These are phyloP conservation scores for Mesocentrotus franciscanus DNA, from an alignment of 53 echinoderm and acorn worm species.

Conservation along the genomic window DNA sequence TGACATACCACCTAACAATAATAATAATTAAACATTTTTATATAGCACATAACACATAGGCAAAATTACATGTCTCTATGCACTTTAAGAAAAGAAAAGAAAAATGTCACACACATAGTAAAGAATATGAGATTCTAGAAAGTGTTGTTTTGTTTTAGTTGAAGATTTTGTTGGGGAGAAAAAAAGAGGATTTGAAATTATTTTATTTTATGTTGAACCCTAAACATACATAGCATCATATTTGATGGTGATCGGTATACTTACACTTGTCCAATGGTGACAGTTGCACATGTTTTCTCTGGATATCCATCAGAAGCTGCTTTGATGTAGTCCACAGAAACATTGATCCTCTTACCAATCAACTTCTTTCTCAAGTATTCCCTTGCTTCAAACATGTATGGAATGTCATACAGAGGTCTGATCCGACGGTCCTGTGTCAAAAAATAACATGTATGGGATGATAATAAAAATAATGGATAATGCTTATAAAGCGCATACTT, in stretches of 20 bases:
- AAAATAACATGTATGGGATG: neutral
- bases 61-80: no score
- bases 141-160: no score
- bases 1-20: no score
- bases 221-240: no score
- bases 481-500: neutral
- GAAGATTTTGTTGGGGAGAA: no score
- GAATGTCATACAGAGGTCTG: slow-evolving; percentile 95
- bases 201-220: no score
- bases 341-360: slow-evolving; percentile 94
- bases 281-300: slow-evolving; percentile 96
- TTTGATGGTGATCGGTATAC: neutral
- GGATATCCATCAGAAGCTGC: slow-evolving; percentile 95
- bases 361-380: slow-evolving; percentile 96
- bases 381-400: slow-evolving; percentile 99
- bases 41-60: no score
- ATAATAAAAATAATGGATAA: neutral
- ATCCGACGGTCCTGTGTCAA: slow-evolving; percentile 77
- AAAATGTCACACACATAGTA: no score
- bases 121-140: no score
- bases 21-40: no score
- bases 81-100: no score
- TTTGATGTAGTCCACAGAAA: slow-evolving; percentile 97
- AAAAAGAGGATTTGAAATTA: no score
- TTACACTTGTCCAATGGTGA: slow-evolving; percentile 93